These are phyloP conservation scores for Xiphorhynchus elegans DNA, from an alignment of 2,113 vertebrate species.

Conservation along the genomic window DNA sequence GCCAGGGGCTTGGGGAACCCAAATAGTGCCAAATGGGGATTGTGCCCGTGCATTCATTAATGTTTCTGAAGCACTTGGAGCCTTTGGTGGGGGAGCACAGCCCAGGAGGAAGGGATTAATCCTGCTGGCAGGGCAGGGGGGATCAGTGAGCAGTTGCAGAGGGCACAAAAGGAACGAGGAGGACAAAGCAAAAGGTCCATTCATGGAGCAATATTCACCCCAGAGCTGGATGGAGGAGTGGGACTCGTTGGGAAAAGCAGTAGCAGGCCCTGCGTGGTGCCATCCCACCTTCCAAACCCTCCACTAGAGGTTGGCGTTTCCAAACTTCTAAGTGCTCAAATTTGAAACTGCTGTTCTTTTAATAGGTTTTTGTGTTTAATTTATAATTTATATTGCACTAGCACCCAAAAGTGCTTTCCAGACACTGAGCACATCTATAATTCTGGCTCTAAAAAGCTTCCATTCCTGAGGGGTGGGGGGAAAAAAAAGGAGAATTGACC, in stretches of 20 bases:
- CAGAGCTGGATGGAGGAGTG: background rate
- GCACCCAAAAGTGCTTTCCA: constrained; percentile 44
- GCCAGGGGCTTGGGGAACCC: background rate
- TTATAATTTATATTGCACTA: constrained; percentile 10
- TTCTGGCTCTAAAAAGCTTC: constrained; percentile 25
- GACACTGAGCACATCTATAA: background rate
- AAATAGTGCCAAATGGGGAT: fast-evolving
- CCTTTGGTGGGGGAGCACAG: background rate
- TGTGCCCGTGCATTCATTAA: background rate
- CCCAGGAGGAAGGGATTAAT: background rate
- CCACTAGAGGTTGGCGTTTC: background rate
- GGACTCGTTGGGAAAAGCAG: background rate
- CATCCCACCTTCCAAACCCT: background rate
- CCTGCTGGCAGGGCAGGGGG: background rate
- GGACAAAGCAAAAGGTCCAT: background rate
- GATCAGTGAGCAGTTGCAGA: background rate
- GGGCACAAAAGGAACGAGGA: background rate
- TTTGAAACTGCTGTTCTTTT: background rate
- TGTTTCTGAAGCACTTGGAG: background rate
- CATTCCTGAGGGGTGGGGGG: background rate
- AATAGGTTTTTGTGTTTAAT: background rate
- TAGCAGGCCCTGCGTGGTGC: background rate
- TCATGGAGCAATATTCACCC: fast-evolving
- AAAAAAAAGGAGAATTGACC: background rate
- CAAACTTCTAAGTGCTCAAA: background rate